Evolutionary conservation across 2,888 invertebrate genomes (phyloP), one percentile per base, ranked within the genome.

Genomic region (Nipponacmea schrenckii): DNA sequence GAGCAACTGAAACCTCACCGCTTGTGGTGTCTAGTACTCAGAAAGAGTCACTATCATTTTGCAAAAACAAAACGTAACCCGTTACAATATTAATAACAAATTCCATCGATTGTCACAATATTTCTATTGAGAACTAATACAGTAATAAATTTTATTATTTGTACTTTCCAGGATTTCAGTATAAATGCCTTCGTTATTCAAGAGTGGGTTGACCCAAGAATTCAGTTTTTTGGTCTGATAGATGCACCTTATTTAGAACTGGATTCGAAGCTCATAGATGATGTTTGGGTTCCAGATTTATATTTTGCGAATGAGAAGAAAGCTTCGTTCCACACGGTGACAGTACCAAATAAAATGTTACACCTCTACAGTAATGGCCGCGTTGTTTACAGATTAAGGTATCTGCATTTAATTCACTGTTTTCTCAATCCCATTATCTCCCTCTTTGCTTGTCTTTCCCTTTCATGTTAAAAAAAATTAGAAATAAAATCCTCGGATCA

Each of bases 201-300:
- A 71, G 79, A 80, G 56, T 84, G 84, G 84, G 67, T 26, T 24
- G 84, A 84, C 67, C 68, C 71, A 4, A 68, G 84, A 8, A 74
- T 84, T 8, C 68, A 73, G 66, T 84, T 83, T 63, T 70, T 77
- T 56, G 81, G 80, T 27, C 72, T 84, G 10, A 82, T 84, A 12
- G 76, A 75, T 20, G 81, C 79, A 7, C 78, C 78, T 14, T 81
- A 81, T 66, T 75, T 85, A 26, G 84, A 84, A 71, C 76, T 85
- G 62, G 85, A 85, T 73, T 76, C 82, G 17, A 80, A 82, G 63
- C 74, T 84, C 8, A 84, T 84, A 65, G 78, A 79, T 31, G 77
- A 76, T 62, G 78, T 86, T 8, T 85, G 85, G 85, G 83, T 84
- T 12, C 85, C 85, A 0, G 85, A 85, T 68, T 77, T 85, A 44